Evolutionary conservation across 2,888 invertebrate genomes (phyloP).

Genomic region (Lacanobia oleracea): DNA sequence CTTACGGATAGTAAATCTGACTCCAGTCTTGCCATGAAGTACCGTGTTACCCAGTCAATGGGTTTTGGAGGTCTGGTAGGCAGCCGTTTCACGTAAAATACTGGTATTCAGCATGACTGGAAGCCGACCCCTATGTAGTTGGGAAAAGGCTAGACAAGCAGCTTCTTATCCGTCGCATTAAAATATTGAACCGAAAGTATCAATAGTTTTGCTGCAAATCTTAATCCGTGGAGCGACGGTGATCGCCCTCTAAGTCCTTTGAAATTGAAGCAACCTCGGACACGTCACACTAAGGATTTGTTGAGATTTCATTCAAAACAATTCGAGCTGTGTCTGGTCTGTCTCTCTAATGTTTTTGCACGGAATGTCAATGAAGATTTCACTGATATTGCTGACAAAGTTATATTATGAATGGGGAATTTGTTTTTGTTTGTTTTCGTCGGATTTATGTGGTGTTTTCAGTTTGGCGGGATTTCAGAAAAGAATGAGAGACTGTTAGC

Average conservation of each 20-base stretch:
- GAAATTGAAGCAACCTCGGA: conserved; percentile 72
- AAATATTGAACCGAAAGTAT: conserved; percentile 48
- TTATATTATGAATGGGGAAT: conserved; percentile 36
- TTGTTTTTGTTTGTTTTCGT: conserved; percentile 34
- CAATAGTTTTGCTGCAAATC: conserved; percentile 60
- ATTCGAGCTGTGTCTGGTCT: conserved; percentile 36
- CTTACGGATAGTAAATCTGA: no score
- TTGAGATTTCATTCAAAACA: conserved; percentile 56
- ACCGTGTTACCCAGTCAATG: no score
- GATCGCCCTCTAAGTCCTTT: conserved; percentile 70
- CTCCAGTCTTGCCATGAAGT: no score
- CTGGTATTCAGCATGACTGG: no score
- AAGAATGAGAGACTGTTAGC: not conserved
- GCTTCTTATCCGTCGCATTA: conserved; percentile 23
- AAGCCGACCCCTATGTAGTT: no score
- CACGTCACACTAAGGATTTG: conserved; percentile 61
- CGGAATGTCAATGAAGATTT: conserved; percentile 42
- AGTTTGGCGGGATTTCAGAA: not conserved
- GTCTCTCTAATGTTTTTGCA: conserved; percentile 25
- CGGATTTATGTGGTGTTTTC: conserved; percentile 12
- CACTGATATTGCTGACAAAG: conserved; percentile 43
- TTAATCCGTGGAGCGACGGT: conserved; percentile 64
- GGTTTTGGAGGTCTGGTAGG: no score
- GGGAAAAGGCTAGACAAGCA: no score
- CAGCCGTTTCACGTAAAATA: no score